Percentiles rank a stretch among this genome's conserved stretches.
Conservation (phyloP, 2,113 vertebrate genomes). For the Leptobrachium leishanense region DNA sequence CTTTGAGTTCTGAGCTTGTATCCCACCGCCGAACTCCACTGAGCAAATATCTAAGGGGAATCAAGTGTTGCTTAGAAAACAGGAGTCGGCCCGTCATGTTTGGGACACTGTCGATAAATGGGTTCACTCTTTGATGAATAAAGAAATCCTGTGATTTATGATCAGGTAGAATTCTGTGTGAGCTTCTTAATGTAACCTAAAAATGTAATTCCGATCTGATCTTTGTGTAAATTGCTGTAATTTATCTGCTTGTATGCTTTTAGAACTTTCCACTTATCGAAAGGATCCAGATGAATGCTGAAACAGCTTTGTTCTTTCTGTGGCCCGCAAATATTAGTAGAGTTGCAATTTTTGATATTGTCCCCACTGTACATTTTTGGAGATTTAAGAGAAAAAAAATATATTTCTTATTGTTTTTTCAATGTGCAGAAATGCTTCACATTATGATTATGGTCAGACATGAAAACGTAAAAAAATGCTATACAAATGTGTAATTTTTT, state of each 20-base stretch:
- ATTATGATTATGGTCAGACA: constrained; percentile 60
- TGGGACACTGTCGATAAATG: background rate
- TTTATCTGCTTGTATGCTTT: constrained; percentile 87
- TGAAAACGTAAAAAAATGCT: constrained; percentile 48
- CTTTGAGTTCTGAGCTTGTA: constrained; percentile 49
- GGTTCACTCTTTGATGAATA: constrained; percentile 49
- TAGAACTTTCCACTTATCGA: constrained; percentile 66
- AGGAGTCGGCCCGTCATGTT: background rate
- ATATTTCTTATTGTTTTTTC: constrained; percentile 66
- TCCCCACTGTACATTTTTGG: constrained; percentile 81
- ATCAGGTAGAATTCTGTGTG: constrained; percentile 65
- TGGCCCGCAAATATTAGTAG: constrained; percentile 75
- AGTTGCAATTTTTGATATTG: constrained; percentile 75
- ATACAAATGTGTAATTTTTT: constrained; percentile 49
- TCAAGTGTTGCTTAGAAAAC: constrained; percentile 28
- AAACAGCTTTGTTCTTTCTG: constrained; percentile 76
- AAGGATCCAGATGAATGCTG: constrained; percentile 74
- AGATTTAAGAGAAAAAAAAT: constrained; percentile 55
- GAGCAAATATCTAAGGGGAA: constrained; percentile 40
- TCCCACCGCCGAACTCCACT: constrained; percentile 46
- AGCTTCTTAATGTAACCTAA: constrained; percentile 67
- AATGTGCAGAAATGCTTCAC: constrained; percentile 68
- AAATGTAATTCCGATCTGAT: constrained; percentile 67
- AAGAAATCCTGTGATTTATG: constrained; percentile 67
- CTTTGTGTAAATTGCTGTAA: constrained; percentile 79